Base-by-base conservation (phyloP, 2,888 invertebrate species). In the Drosophila nr. perissopoda region DNA sequence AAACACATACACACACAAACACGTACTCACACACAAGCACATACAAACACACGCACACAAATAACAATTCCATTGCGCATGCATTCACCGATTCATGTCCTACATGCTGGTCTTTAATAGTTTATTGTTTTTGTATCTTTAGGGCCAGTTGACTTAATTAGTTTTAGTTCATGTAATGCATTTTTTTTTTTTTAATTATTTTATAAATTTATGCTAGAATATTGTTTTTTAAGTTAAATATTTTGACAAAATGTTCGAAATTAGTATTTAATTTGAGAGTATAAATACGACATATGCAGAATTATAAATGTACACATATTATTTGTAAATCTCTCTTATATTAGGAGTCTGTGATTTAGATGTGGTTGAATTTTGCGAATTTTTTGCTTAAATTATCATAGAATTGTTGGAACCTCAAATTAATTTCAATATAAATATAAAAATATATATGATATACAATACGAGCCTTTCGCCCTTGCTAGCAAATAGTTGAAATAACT, bases 341-440 rank as follows among this genome's bases (percentile, higher is more conserved):
- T 89, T 89, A 91, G 91, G 91, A 90, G 88, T 86, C 91, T 92
- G 91, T 91, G 92, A 91, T 91, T 89, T 88, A 86, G 87, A 91
- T 90, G 92, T 91, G 91, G 90, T 91, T 91, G 88, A 92, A 81
- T 78, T 89, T 88, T 81, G 77, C 74, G 64, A 74, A 76, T 80
- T 79, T 76, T 84, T 79, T 84, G 65, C 57, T 78, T 69, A 36
- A 74, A 68, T 76, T 83, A 74, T 74, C 57, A 82, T 82, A 82
- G 57, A 87, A 79, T 80, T 85, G 71, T 76, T 71, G 69, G 80
- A 84, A 81, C 73, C 85, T 84, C 87, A 79, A 77, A 74, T 66
- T 78, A 81, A 81, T 78, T 81, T 81, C 74, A 73, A 67, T 77
- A 77, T 82, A 73, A 72, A 67, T 72, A 70, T 73, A 57, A 18